Base-by-base conservation (phyloP, 2,888 invertebrate genomes). In the Drosophila mayaguana region DNA sequence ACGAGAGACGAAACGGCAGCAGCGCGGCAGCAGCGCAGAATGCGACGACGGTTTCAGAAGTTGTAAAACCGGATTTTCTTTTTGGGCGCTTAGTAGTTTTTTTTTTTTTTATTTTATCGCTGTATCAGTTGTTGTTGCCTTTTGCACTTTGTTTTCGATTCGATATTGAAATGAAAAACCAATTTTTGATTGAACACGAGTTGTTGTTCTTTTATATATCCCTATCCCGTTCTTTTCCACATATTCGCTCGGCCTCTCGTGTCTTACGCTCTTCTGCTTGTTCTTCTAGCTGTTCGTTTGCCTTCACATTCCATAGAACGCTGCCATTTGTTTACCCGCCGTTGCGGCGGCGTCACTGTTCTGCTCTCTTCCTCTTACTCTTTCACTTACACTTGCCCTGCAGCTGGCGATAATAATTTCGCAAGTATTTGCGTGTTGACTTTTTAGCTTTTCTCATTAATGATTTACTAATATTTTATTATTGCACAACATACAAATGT, bases 21-120 rank as follows among this genome's bases (percentile, higher is more conserved):
- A 43, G 61, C 61, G 54, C 75, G 60, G 80, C 46, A 36, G 48
- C 59, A 43, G 61, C 61, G 57, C 75, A 65, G 80, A 77, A 63
- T 76, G 72, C 69, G 45, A 16, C 65, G 61, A 56, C 61, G 38
- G 38, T 63, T 46, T 60, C 65, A 84, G 81, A 84, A 90, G 89
- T 89, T 85, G 89, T 88, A 83, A 90, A 91, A 89, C 89, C 89
- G 89, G 89, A 90, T 89, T 89, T 89, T 85, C 86, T 81, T 83
- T 88, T 86, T 88, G 81, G 84, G 84, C 79, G 72, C 87, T 72
- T 64, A 63, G 69, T 66, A 48, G 61, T 66, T 75, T 42, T 28
- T 36, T 22, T 40, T 18, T 38, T n/a, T 5, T 25, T 1, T 28
- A 28, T 42, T 28, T 36, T 53, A 51, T 75, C 61, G 57, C 62